Conservation (phyloP, 1,140 invertebrate genomes). For the Drosophila punjabiensis region DNA sequence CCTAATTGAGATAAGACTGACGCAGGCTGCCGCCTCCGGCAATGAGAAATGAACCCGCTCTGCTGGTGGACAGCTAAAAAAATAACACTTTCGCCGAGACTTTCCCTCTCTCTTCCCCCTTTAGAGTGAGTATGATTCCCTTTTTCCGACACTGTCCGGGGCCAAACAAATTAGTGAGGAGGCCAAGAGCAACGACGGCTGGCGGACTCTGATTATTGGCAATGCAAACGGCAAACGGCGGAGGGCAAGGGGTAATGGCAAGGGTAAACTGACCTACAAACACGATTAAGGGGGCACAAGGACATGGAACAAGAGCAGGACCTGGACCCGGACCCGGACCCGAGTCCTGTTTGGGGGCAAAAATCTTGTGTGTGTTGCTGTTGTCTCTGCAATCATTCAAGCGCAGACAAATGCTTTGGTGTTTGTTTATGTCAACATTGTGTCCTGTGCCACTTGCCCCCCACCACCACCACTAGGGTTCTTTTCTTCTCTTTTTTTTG, state of each 20-base stretch:
- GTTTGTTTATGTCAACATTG: slow-evolving; percentile 72
- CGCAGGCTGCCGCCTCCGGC: slow-evolving; percentile 48
- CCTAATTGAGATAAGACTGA: slow-evolving; percentile 76
- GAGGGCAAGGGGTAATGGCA: slow-evolving; percentile 23
- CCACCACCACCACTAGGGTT: slow-evolving; percentile 7
- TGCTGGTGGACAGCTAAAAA: slow-evolving; percentile 13
- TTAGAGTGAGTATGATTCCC: slow-evolving; percentile 2
- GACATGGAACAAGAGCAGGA: slow-evolving; percentile 19
- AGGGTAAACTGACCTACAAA: slow-evolving; percentile 48
- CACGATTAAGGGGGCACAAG: slow-evolving; percentile 43
- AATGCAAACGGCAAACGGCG: slow-evolving; percentile 18
- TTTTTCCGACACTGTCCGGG: slow-evolving; percentile 16
- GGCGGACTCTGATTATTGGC: slow-evolving; percentile 49
- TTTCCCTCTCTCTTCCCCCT: background rate
- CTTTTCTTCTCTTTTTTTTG: background rate
- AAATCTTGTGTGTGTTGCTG: slow-evolving; percentile 25
- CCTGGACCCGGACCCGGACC: background rate
- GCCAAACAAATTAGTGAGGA: slow-evolving; percentile 54
- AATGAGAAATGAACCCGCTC: slow-evolving; percentile 62
- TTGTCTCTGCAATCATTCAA: slow-evolving; percentile 66
- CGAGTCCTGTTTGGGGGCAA: slow-evolving; percentile 13
- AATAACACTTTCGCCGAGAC: slow-evolving; percentile 42
- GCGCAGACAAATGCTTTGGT: slow-evolving; percentile 69
- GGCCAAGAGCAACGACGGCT: slow-evolving; percentile 18
- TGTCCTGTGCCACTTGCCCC: slow-evolving; percentile 61